Conservation (phyloP, 2,888 invertebrate species). For the Calliphora vomitoria region DNA sequence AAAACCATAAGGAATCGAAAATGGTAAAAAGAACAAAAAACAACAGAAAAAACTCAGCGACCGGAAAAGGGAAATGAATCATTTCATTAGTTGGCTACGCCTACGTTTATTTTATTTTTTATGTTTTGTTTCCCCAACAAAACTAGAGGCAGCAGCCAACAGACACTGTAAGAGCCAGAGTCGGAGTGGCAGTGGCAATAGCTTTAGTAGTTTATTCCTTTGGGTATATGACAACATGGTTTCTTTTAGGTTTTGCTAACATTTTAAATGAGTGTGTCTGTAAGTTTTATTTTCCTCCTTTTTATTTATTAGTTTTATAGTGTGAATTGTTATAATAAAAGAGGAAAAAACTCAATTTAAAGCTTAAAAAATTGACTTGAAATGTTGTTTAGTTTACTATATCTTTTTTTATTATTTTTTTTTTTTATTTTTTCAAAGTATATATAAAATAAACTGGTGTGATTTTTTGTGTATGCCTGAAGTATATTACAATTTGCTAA, state of each 20-base stretch:
- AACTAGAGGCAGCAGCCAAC: slow-evolving; percentile 10
- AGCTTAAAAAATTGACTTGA: slow-evolving; percentile 64
- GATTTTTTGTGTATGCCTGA: slow-evolving; percentile 10
- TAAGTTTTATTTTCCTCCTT: background rate
- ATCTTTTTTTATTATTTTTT: background rate
- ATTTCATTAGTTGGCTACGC: slow-evolving; percentile 81
- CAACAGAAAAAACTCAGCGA: slow-evolving; percentile 66
- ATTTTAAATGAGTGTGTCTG: slow-evolving; percentile 23
- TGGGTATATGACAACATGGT: slow-evolving; percentile 48
- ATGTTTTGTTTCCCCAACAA: background rate
- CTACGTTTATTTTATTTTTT: slow-evolving; percentile 60
- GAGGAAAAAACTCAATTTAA: slow-evolving; percentile 56
- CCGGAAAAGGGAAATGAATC: slow-evolving; percentile 83
- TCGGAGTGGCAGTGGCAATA: slow-evolving; percentile 36
- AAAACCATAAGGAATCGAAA: slow-evolving; percentile 37
- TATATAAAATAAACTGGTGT: no score
- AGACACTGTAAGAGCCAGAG: background rate
- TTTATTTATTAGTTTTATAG: slow-evolving; percentile 43
- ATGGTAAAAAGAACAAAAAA: slow-evolving; percentile 43
- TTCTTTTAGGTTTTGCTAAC: slow-evolving; percentile 2
- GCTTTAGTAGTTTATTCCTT: slow-evolving; percentile 39
- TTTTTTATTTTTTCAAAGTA: background rate
- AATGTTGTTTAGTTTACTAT: slow-evolving; percentile 38
- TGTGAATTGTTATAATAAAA: slow-evolving; percentile 49
- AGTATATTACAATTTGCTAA: slow-evolving; percentile 57